Evolutionary conservation across 2,113 vertebrate species (phyloP), one percentile per base, ranked within the genome.

Genomic region (Paramormyrops kingsleyae): DNA sequence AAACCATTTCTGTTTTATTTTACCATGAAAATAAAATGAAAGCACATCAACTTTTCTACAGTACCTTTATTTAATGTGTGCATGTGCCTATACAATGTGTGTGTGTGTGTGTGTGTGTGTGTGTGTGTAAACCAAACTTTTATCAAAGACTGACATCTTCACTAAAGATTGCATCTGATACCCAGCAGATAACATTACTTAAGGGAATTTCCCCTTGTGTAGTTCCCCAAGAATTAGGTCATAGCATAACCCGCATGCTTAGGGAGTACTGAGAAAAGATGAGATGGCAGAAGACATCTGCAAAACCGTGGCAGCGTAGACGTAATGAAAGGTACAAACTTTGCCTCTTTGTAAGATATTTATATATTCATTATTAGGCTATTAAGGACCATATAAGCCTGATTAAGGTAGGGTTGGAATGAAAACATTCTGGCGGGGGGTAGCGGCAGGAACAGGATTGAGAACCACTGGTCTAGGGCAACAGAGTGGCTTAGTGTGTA

Each of bases 221-320:
- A 92, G 93, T 95, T 95, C 94, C 93, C 92, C 93, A 88, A 92
- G 92, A 93, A 95, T 96, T 94, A 96, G 94, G 93, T 96, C 95
- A 96, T 90, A 90, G 88, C 88, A 91, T 91, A 92, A 90, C 92
- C 92, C 93, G 88, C 92, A 94, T 91, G 92, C 93, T 91, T 90
- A 88, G 91, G 94, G 91, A 93, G 91, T 90, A 93, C 83, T 88
- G 46, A 87, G 87, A 91, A 4, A 66, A 93, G 92, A 93, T 94
- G 89, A 93, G 91, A 89, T 91, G 92, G 91, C 56, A 90, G 90
- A 90, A 86, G n/a, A 50, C 6, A 31, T 47, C 44, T 24, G 10
- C 44, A 47, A 13, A n/a, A 86, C 5, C 4, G 19, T 21, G 47
- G 83, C 44, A 47, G 46, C 27, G 0, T 85, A 27, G 44, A 12